Base-by-base conservation (phyloP, 2,797 vertebrate species). In the Acanthurus leucopareius region DNA sequence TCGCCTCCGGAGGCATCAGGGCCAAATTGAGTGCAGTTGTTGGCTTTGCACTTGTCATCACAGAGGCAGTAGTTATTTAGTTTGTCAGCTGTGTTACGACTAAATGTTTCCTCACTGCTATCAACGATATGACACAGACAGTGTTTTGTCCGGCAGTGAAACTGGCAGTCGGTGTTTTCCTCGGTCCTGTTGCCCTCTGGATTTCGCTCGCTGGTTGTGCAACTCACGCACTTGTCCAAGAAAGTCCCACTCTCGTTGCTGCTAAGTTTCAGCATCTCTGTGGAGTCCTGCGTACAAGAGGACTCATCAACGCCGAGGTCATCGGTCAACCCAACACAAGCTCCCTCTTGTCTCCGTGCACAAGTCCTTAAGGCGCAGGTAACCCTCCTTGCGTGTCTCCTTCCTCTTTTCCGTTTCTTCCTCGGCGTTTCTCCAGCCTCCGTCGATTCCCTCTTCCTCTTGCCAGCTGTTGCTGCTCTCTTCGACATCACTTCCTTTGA, bases 321-420 rank as follows among this genome's bases (percentile, higher is more conserved):
- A 28, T 62, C 51, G 48, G 54, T 65, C 69, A 53, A 52, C 38
- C 8, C 69, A 1, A 47, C 19, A 10, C 59, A 9, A 14, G 16
- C 40, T 14, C 25, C 20, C 17, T 82, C 77, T 57, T n/a, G 72
- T 14, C 51, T 63, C 40, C 58, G 60, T n/a, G 7, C 5, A 35
- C 42, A 76, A 28, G 49, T 59, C 57, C 44, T 72, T 44, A 62
- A 52, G 48, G 49, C 38, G 0, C 42, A 0, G 10, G 15, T 11
- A 0, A 7, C 57, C 60, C 69, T 84, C 75, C 67, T 82, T 5
- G 42, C 20, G 52, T 86, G 87, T 51, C 85, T 86, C 65, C 71
- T 75, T 44, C 84, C 89, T 22, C 89, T 62, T 59, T 83, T 88
- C n/a, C 82, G 59, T 59, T 69, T 91, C 81, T 91, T 93, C 72